Evolutionary conservation across 2,888 invertebrate genomes (phyloP), one percentile per base, ranked within the genome.

Genomic region (Xanthia icteritia): DNA sequence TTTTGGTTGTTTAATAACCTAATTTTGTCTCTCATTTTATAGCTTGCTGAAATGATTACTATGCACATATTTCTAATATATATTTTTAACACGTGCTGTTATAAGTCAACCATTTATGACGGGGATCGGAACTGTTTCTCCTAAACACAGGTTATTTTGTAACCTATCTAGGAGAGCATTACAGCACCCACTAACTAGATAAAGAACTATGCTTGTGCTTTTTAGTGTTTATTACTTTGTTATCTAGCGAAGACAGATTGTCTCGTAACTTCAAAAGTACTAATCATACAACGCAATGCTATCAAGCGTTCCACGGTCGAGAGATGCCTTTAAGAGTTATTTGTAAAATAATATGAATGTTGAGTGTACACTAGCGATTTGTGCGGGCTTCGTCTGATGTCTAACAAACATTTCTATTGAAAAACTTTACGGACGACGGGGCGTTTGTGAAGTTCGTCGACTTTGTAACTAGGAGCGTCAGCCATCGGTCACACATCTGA

Each of bases 331-430:
- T 77, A 82, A 86, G 84, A 86, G 81, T 75, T 77, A 80, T 86
- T 89, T 79, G 84, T 85, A 82, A 89, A 91, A 86, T 84, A 88
- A 87, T 79, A 83, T 81, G 81, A 89, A 84, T 79, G 79, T 85
- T 86, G 66, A 83, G 76, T 80, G 65, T 79, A 82, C 69, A 80
- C 71, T 84, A 71, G 83, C 76, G 83, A 82, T 81, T 89, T 82
- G 76, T 83, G 75, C 84, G 82, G 79, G 82, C 67, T 83, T 64
- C 42, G 70, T 84, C 76, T 64, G 81, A 74, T 85, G 87, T 90
- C 90, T 91, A 90, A 92, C 91, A 93, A 94, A 94, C 92, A 93
- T 85, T 88, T 90, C 91, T 91, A 93, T 94, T 92, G 94, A 92
- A 93, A 93, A 94, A 93, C 90, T 94, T 94, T 88, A 81, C 77